A percentile compares a stretch with the other conserved stretches of the same genome.
These are phyloP conservation scores for Hyposmocoma kahamanoa DNA, from an alignment of 1,140 invertebrate genomes.

Conservation along the genomic window DNA sequence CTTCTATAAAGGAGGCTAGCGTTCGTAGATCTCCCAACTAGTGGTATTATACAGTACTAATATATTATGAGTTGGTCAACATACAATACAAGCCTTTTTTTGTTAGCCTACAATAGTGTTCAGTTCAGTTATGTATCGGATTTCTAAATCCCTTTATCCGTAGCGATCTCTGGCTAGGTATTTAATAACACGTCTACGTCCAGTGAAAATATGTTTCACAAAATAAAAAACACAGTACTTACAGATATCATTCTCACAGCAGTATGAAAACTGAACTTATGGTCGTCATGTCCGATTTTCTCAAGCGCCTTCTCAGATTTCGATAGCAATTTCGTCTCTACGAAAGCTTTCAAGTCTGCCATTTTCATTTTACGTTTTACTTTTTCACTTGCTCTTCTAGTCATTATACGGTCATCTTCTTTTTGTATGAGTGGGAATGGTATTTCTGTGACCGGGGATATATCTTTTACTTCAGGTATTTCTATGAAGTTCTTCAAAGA, in stretches of 20 bases:
- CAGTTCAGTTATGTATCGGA: too few relatives aligned
- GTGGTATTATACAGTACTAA: too few relatives aligned
- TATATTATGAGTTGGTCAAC: too few relatives aligned
- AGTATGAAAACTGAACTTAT: conserved; percentile 66
- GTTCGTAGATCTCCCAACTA: too few relatives aligned
- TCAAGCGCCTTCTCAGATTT: conserved; percentile 93
- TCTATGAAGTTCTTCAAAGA: conserved; percentile 84
- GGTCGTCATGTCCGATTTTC: conserved; percentile 87
- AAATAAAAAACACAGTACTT: conserved; percentile 49
- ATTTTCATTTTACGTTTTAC: conserved; percentile 91
- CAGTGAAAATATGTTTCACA: too few relatives aligned
- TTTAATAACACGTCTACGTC: not conserved
- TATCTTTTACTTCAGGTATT: conserved; percentile 80
- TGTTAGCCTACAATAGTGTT: too few relatives aligned
- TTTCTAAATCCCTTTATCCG: too few relatives aligned
- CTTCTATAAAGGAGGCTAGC: too few relatives aligned
- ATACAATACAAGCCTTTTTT: too few relatives aligned
- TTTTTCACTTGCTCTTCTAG: conserved; percentile 85
- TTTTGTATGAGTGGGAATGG: conserved; percentile 67
- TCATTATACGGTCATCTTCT: conserved; percentile 74
- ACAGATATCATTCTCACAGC: conserved; percentile 70
- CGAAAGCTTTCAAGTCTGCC: conserved; percentile 90
- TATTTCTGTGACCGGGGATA: conserved; percentile 69
- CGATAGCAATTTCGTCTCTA: conserved; percentile 92
- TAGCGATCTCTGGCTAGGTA: too few relatives aligned